Conservation (phyloP, 2,797 vertebrate genomes). For the Clarias pachynema region DNA sequence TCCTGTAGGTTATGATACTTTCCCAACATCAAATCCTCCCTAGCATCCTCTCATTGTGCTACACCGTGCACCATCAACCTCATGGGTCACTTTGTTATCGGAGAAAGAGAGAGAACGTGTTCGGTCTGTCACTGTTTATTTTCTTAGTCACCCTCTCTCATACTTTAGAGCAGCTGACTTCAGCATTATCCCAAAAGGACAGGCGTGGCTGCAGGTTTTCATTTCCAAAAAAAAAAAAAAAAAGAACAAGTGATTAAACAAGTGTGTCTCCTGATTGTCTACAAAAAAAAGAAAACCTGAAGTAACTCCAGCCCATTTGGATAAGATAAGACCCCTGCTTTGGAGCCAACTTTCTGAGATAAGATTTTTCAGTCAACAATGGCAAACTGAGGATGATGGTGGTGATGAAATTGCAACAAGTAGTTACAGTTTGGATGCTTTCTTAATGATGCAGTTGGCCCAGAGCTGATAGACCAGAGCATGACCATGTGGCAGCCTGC, state of each 20-base stretch:
- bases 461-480: slow-evolving; percentile 89
- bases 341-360: slow-evolving; percentile 7
- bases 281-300: neutral
- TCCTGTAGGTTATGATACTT: slow-evolving; percentile 32
- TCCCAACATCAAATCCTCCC: slow-evolving; percentile 20
- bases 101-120: neutral
- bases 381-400: neutral
- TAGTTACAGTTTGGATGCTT: slow-evolving; percentile 25
- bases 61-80: slow-evolving; percentile 1
- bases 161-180: neutral
- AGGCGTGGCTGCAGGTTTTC: neutral
- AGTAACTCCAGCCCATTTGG: neutral
- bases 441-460: slow-evolving; percentile 75
- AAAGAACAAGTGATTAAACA: neutral
- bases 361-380: neutral
- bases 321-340: neutral
- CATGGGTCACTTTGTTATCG: slow-evolving; percentile 12
- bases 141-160: slow-evolving; percentile 6
- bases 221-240: neutral
- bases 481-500: slow-evolving; percentile 90
- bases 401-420: slow-evolving; percentile 8
- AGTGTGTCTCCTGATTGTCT: neutral
- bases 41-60: slow-evolving; percentile 9
- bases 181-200: neutral
- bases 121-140: slow-evolving; percentile 9